These are phyloP conservation scores for Cossypha dichroa DNA, from an alignment of 2,797 vertebrate genomes.

Conservation along the genomic window DNA sequence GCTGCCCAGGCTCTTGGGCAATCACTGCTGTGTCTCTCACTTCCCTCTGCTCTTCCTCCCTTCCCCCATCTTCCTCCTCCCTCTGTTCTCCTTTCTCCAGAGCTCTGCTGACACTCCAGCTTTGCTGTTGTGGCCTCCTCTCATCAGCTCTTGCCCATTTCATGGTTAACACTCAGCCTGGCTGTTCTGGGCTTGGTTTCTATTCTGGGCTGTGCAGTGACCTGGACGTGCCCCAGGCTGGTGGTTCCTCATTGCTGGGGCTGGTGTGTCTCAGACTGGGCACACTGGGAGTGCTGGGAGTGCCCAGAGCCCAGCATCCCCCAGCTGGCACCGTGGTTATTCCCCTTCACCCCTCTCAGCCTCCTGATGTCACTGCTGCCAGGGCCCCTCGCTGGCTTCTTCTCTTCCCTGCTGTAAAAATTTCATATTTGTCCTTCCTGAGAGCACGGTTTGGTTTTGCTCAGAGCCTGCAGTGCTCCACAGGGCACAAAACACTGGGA, in stretches of 20 bases:
- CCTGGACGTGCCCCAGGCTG: background rate
- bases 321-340: background rate
- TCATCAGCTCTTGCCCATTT: background rate
- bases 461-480: background rate
- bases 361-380: background rate
- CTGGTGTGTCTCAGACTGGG: background rate
- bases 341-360: background rate
- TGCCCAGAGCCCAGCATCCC: background rate
- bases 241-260: background rate
- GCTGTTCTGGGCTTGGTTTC: background rate
- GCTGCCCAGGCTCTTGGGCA: background rate
- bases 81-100: background rate
- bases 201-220: background rate
- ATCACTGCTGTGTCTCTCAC: background rate
- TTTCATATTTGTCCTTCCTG: background rate
- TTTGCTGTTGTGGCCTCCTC: background rate
- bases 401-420: background rate
- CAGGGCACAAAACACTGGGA: background rate
- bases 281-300: background rate
- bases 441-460: background rate
- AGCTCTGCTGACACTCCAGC: conserved; percentile 18
- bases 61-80: conserved; percentile 7
- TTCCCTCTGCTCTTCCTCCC: background rate
- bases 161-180: accelerated
- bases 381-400: background rate